Conservation (phyloP, 23 tunicate species). For the Halocynthia roretzi region DNA sequence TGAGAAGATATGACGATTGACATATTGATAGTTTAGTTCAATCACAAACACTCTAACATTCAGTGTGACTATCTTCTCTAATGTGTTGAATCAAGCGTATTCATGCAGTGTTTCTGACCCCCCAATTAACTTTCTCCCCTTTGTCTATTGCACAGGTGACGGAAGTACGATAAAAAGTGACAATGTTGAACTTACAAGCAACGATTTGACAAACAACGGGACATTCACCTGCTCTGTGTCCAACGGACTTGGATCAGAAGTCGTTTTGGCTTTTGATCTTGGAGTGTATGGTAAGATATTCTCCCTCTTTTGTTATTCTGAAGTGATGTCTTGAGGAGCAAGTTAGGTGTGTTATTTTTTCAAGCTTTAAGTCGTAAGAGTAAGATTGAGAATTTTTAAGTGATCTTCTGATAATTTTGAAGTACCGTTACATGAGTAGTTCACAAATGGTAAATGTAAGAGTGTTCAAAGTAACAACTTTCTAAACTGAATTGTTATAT, state of each 20-base stretch:
- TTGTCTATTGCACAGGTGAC: background rate
- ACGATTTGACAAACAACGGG: constrained; percentile 56
- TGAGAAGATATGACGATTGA: no score
- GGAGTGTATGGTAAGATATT: constrained; percentile 38
- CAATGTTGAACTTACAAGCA: background rate
- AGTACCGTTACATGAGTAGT: no score
- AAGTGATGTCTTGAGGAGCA: no score
- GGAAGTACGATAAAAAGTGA: constrained; percentile 7
- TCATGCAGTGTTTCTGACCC: background rate
- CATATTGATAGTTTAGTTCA: background rate
- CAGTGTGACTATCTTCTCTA: no score
- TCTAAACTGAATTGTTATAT: no score
- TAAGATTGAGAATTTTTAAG: no score
- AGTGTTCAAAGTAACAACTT: no score
- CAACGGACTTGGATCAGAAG: constrained; percentile 36
- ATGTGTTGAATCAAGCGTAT: background rate
- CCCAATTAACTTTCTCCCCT: background rate
- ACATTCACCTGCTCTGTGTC: constrained; percentile 54
- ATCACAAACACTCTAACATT: background rate
- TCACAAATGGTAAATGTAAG: no score
- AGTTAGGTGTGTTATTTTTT: no score
- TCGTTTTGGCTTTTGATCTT: constrained; percentile 26
- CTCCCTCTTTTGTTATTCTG: background rate
- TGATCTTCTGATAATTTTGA: no score
- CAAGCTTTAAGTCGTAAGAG: no score